These are phyloP conservation scores for Bufo bufo DNA, from an alignment of 2,113 vertebrate genomes.

Conservation along the genomic window DNA sequence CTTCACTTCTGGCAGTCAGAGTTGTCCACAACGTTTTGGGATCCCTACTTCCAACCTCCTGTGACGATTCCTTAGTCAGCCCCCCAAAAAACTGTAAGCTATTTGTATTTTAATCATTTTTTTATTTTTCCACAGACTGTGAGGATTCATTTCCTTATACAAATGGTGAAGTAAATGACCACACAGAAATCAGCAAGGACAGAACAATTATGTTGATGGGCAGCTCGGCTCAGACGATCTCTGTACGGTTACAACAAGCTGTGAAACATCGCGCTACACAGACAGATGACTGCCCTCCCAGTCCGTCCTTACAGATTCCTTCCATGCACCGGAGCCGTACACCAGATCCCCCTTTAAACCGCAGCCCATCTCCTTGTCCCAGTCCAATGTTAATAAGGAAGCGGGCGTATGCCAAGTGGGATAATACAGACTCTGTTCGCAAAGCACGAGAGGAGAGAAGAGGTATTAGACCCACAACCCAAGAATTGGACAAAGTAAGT, in stretches of 20 bases:
- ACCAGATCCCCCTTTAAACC: constrained; percentile 67
- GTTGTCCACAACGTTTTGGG: no score
- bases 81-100: no score
- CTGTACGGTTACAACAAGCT: constrained; percentile 71
- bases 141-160: constrained; percentile 81
- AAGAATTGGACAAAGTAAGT: constrained; percentile 83
- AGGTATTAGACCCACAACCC: constrained; percentile 77
- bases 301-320: constrained; percentile 58
- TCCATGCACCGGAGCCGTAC: constrained; percentile 61
- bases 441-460: constrained; percentile 77
- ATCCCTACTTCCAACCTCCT: no score
- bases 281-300: constrained; percentile 74
- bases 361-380: constrained; percentile 73
- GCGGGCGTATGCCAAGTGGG: constrained; percentile 89
- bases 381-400: constrained; percentile 85
- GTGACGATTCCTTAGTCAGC: no score
- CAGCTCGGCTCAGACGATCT: constrained; percentile 73
- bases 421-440: constrained; percentile 84
- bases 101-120: neutral
- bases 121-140: neutral
- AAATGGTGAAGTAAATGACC: constrained; percentile 73
- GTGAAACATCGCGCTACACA: constrained; percentile 84
- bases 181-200: constrained; percentile 77
- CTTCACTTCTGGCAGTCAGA: no score
- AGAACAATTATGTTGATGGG: constrained; percentile 84